Evolutionary conservation across 2,113 vertebrate genomes (phyloP).

Genomic region (Chlorodrepanis virens): DNA sequence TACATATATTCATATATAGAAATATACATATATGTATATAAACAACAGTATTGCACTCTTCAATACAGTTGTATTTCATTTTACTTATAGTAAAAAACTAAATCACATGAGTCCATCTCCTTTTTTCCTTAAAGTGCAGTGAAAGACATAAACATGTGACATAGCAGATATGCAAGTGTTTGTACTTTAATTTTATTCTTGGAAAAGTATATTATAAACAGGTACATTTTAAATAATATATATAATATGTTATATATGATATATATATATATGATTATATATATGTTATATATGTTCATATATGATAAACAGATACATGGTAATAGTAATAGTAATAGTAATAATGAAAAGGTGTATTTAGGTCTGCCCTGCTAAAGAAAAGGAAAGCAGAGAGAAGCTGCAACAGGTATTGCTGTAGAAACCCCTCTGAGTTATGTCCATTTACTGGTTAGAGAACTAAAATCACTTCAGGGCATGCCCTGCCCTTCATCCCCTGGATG

Average conservation of each 20-base stretch:
- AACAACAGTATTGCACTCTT: not conserved
- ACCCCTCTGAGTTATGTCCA: accelerated
- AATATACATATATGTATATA: not conserved
- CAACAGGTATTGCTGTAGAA: not conserved
- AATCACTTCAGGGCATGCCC: not conserved
- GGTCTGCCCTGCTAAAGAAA: not conserved
- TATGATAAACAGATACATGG: too few species aligned
- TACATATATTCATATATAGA: not conserved
- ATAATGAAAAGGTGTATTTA: not conserved
- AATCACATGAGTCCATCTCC: not conserved
- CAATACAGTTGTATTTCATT: not conserved
- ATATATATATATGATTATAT: too few species aligned
- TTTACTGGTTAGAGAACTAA: not conserved
- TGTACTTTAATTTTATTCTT: not conserved
- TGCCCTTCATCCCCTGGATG: not conserved
- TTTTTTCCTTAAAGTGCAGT: not conserved
- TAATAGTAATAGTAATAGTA: not conserved
- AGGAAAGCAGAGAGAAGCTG: not conserved
- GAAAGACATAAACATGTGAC: not conserved
- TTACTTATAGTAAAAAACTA: not conserved
- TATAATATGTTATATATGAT: too few species aligned
- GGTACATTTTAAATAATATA: too few species aligned
- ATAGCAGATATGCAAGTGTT: not conserved
- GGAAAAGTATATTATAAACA: not conserved
- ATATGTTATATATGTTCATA: too few species aligned